These are phyloP conservation scores for Eurypyga helias DNA, from an alignment of 2,113 vertebrate species.

Conservation along the genomic window DNA sequence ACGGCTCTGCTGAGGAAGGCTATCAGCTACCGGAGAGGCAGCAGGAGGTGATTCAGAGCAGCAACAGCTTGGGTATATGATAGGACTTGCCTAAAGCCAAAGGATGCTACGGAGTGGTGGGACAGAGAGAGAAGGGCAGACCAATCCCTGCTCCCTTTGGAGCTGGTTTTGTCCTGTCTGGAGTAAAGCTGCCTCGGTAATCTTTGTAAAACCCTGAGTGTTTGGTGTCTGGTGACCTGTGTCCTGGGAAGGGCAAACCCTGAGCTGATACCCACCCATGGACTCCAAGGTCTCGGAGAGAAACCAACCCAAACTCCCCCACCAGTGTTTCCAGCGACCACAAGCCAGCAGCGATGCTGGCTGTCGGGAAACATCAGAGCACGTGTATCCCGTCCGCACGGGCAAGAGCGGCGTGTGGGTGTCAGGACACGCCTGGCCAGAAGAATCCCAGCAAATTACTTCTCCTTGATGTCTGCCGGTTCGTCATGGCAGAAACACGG, in stretches of 20 bases:
- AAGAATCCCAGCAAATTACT: slow-evolving; percentile 66
- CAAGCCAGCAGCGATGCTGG: not conserved
- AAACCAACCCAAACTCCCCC: not conserved
- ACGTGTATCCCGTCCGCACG: slow-evolving; percentile 17
- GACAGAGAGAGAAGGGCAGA: not conserved
- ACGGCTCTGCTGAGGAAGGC: not conserved
- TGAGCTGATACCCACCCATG: not conserved
- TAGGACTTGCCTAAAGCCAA: slow-evolving; percentile 4
- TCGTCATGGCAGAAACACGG: slow-evolving; percentile 47
- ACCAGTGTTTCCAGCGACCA: not conserved
- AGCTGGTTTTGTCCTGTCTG: not conserved
- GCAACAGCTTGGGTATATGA: not conserved
- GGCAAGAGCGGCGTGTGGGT: not conserved
- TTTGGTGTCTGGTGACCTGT: not conserved
- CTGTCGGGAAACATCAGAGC: slow-evolving; percentile 58
- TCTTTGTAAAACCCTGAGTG: not conserved
- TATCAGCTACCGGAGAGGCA: not conserved
- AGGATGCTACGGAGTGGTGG: not conserved
- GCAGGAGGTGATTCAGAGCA: slow-evolving; percentile 20
- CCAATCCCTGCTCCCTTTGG: not conserved
- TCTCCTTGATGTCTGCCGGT: slow-evolving; percentile 59
- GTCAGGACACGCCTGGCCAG: slow-evolving; percentile 42
- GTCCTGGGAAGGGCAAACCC: not conserved
- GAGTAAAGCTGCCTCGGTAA: not conserved
- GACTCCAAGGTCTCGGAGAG: not conserved